Conservation (phyloP, 2,797 vertebrate species). For the Peromyscus nudipes region DNA sequence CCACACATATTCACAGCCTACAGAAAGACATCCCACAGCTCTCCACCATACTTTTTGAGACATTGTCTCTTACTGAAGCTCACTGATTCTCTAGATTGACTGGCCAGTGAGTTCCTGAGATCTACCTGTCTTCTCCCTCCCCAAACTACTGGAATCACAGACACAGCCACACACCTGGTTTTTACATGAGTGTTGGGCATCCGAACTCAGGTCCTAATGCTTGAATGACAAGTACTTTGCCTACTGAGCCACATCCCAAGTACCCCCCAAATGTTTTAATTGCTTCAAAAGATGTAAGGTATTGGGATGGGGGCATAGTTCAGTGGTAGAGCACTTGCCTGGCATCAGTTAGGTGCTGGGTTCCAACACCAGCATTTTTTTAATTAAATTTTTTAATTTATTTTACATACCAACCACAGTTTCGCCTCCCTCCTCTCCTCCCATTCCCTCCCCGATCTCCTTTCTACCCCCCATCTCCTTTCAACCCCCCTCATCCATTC, state of each 20-base stretch:
- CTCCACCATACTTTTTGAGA: not conserved
- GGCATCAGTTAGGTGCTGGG: not conserved
- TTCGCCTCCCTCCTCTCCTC: no score
- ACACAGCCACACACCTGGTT: not conserved
- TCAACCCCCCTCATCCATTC: no score
- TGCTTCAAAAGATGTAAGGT: not conserved
- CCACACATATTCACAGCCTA: no score
- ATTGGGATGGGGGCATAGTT: not conserved
- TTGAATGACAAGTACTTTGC: not conserved
- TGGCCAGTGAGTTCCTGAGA: not conserved
- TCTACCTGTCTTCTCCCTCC: not conserved
- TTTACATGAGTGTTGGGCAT: not conserved
- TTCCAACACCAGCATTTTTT: not conserved
- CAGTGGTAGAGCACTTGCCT: not conserved
- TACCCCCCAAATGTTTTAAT: not conserved
- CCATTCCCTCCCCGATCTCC: no score
- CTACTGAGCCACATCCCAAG: not conserved
- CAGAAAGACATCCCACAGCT: no score
- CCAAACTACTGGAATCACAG: not conserved
- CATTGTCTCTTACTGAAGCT: not conserved
- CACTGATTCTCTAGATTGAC: not conserved
- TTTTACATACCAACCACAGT: no score
- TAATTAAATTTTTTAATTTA: no score
- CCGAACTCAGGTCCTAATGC: not conserved
- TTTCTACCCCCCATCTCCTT: no score